Evolutionary conservation across 2,888 invertebrate species (phyloP).

Genomic region (Nipponacmea schrenckii): DNA sequence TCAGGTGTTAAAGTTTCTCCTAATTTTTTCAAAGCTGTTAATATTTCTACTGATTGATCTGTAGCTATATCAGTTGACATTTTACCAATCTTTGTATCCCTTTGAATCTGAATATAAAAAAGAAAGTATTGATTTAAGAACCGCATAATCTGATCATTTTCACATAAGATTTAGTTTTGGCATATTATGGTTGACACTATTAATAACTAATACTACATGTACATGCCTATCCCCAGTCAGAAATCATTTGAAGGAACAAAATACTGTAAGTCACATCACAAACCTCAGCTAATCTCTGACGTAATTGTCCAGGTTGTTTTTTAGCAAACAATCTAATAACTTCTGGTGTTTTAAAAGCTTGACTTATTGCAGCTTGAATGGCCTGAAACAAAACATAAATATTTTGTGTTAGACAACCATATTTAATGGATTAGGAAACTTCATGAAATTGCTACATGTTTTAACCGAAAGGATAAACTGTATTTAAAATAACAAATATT

Average conservation of each 20-base stretch:
- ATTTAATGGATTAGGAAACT: not conserved
- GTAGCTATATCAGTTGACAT: constrained; percentile 70
- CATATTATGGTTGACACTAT: too few relatives aligned
- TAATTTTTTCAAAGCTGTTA: constrained; percentile 70
- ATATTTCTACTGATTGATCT: constrained; percentile 72
- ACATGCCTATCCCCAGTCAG: too few relatives aligned
- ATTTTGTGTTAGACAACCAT: not conserved
- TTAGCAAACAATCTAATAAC: constrained; percentile 80
- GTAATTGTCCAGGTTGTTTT: constrained; percentile 76
- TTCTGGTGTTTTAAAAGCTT: constrained; percentile 81
- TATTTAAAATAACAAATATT: not conserved
- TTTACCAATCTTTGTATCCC: constrained; percentile 75
- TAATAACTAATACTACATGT: too few relatives aligned
- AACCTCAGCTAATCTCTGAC: constrained; percentile 72
- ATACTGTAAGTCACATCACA: too few relatives aligned
- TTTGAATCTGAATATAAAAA: constrained; percentile 66
- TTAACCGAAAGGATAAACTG: too few relatives aligned
- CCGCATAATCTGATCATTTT: too few relatives aligned
- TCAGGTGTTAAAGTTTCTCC: constrained; percentile 66
- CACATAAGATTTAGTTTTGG: too few relatives aligned
- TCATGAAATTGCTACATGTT: not conserved
- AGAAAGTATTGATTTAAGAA: too few relatives aligned
- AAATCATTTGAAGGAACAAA: too few relatives aligned
- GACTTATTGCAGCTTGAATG: constrained; percentile 79
- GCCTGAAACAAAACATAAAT: constrained; percentile 70